phyloP scores from a whole-genome alignment of 2,888 invertebrate genomes.

The Onchidella celtica region DNA sequence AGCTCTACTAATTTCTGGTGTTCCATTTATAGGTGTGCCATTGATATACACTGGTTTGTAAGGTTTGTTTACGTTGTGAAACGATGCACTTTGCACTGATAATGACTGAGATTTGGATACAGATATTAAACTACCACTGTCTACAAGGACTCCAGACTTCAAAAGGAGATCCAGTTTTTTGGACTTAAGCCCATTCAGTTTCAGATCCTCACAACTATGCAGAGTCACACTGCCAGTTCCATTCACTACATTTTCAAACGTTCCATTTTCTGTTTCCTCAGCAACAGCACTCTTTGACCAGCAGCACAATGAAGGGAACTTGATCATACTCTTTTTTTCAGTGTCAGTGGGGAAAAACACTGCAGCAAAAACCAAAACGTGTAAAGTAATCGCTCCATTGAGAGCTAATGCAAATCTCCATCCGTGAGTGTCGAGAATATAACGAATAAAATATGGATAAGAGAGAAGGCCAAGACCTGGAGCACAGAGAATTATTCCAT shows the following conservation, averaged over 20 bases:
- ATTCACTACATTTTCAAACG: neutral
- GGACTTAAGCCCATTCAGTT: neutral
- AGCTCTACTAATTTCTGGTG: neutral
- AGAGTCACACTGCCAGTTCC: neutral
- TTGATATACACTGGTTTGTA: constrained; percentile 10
- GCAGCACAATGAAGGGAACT: neutral
- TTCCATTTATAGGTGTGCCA: too few relatives aligned
- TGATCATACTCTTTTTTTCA: constrained; percentile 16
- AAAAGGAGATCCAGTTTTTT: constrained; percentile 9
- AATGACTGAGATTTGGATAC: constrained; percentile 12
- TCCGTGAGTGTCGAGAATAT: constrained; percentile 49
- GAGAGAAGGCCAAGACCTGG: constrained; percentile 46
- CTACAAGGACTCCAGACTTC: constrained; percentile 12
- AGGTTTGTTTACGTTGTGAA: neutral
- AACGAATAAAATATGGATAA: constrained; percentile 45
- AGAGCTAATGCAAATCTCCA: constrained; percentile 48
- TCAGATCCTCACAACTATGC: neutral
- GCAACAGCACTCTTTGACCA: neutral
- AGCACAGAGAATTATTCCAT: constrained; percentile 47
- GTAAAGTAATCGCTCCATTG: constrained; percentile 37
- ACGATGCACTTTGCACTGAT: neutral
- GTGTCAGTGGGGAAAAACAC: constrained; percentile 39
- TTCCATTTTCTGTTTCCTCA: neutral
- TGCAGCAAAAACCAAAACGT: constrained; percentile 44
- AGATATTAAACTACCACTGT: neutral